Evolutionary conservation across 2,113 vertebrate genomes (phyloP).

Genomic region (Ophiodon elongatus): DNA sequence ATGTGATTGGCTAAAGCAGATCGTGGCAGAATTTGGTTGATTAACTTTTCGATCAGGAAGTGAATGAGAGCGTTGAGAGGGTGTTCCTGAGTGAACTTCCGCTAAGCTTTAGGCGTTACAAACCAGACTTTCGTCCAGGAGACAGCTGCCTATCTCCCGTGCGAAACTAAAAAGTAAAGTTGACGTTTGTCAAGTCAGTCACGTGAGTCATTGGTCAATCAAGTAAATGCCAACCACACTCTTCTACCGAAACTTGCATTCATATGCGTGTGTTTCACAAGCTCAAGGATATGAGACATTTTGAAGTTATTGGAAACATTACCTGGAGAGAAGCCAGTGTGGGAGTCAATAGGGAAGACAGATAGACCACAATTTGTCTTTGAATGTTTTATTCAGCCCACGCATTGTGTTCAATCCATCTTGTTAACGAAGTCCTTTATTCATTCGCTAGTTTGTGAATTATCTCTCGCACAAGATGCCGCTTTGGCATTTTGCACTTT

Average conservation of each 20-base stretch:
- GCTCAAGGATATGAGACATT: not conserved
- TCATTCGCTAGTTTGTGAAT: slow-evolving; percentile 9
- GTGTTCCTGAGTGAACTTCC: not conserved
- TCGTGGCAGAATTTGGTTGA: too few relatives aligned
- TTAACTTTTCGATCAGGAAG: too few relatives aligned
- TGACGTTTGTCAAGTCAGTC: not conserved
- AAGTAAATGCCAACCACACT: not conserved
- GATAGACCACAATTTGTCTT: slow-evolving; percentile 3
- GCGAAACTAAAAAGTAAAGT: not conserved
- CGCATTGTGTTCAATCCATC: slow-evolving; percentile 14
- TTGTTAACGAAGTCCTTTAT: slow-evolving; percentile 11
- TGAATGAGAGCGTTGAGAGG: too few relatives aligned
- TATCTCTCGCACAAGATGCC: not conserved
- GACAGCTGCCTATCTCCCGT: not conserved
- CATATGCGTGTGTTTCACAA: not conserved
- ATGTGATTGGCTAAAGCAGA: too few relatives aligned
- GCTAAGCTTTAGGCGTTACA: not conserved
- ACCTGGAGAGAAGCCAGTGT: not conserved
- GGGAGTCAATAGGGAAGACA: not conserved
- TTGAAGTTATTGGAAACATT: not conserved
- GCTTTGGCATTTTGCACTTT: not conserved
- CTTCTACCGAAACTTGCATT: not conserved
- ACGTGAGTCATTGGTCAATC: too few relatives aligned
- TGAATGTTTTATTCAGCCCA: slow-evolving; percentile 11
- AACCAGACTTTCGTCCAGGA: not conserved